phyloP scores from a whole-genome alignment of 1,140 invertebrate species.

The Phenacoccus solenopsis region DNA sequence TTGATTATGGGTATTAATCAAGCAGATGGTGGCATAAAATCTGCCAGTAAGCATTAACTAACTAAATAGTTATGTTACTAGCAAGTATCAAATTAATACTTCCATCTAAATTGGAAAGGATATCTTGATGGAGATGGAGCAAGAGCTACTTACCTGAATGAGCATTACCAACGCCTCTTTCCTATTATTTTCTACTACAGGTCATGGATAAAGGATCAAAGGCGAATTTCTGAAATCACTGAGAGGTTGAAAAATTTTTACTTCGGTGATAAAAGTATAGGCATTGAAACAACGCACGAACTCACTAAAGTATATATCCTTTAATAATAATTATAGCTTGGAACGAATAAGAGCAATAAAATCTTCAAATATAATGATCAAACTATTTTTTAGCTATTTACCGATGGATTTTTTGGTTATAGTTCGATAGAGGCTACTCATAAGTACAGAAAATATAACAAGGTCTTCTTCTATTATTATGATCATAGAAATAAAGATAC shows the following conservation, averaged over 20 bases:
- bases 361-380: not conserved
- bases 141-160: not conserved
- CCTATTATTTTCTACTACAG: not conserved
- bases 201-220: not conserved
- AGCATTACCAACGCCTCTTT: not conserved
- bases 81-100: too few species aligned
- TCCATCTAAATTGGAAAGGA: too few species aligned
- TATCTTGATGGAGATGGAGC: not conserved
- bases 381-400: not conserved
- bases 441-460: not conserved
- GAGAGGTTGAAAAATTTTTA: not conserved
- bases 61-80: not conserved
- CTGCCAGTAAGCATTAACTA: not conserved
- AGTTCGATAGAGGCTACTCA: not conserved
- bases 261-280: not conserved
- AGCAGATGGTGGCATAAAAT: not conserved
- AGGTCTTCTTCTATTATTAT: not conserved
- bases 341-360: too few species aligned
- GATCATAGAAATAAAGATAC: not conserved
- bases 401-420: not conserved
- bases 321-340: too few species aligned
- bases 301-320: not conserved
- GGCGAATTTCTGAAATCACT: not conserved
- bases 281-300: not conserved
- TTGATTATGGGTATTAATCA: not conserved